These are phyloP conservation scores for Machimus rusticus DNA, from an alignment of 2,888 invertebrate species.

Conservation along the genomic window DNA sequence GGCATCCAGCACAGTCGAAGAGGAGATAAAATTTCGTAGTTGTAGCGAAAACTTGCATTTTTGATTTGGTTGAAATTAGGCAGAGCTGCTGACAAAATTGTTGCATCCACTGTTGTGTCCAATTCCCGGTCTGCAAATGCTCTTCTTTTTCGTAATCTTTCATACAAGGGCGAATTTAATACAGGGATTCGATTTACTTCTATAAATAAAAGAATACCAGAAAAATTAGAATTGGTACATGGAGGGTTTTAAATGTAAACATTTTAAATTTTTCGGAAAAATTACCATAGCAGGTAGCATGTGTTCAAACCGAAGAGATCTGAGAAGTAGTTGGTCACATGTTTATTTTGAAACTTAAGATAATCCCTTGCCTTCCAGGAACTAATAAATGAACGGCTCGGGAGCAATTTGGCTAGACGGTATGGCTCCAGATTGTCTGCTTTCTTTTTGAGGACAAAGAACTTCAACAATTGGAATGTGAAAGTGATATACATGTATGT, in stretches of 20 bases:
- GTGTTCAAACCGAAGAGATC: slow-evolving; percentile 33
- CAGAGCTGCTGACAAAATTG: slow-evolving; percentile 50
- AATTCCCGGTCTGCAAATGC: slow-evolving; percentile 65
- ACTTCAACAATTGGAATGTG: neutral
- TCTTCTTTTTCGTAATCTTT: slow-evolving; percentile 64
- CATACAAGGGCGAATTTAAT: slow-evolving; percentile 58
- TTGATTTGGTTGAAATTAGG: neutral
- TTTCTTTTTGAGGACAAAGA: neutral
- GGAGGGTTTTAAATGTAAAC: neutral
- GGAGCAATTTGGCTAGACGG: slow-evolving; percentile 47
- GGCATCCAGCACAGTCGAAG: neutral
- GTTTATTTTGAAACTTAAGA: neutral
- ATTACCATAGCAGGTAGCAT: neutral
- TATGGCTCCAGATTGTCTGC: slow-evolving; percentile 50
- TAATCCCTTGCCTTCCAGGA: neutral
- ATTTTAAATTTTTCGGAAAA: neutral
- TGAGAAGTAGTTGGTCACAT: neutral
- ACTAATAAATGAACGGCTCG: neutral
- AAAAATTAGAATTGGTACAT: neutral
- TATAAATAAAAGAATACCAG: slow-evolving; percentile 48
- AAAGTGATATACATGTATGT: neutral
- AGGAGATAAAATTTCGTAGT: neutral
- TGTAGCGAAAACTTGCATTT: neutral
- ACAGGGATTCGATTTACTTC: slow-evolving; percentile 59
- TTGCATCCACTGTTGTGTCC: slow-evolving; percentile 59